Base-by-base conservation (phyloP, 1,140 invertebrate species). In the Onthophagus taurus region DNA sequence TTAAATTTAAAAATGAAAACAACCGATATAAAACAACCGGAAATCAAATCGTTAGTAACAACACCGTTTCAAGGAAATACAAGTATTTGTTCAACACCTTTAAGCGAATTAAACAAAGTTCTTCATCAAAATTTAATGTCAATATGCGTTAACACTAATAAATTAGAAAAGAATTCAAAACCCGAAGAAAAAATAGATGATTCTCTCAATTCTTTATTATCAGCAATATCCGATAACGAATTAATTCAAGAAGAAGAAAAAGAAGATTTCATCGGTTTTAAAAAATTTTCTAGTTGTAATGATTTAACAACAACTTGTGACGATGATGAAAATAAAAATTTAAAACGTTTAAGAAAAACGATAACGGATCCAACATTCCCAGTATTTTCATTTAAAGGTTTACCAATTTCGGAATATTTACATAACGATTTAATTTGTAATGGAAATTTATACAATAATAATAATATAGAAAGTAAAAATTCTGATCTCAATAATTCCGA, bases 291-390 rank as follows among this genome's bases (percentile, higher is more conserved):
- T 2, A 41, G 38, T 29, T 6, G 24, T 4, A 17, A 11, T 2
- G 38, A 41, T 29, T 26, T 37, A 21, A n/a, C 20, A 4, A 37
- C 20, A 37, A 12, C 11, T 12, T 11, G 24, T 12, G 35, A 37
- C 11, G n/a, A n/a, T n/a, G n/a, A n/a, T n/a, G n/a, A n/a, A 37
- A 37, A 23, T 18, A 37, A n/a, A 21, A 37, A 12, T 20, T 12
- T 1, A 21, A 37, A 20, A 0, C 20, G 2, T 19, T 23, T 37
- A 37, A 20, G 69, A 11, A 75, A 78, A 42, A 84, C 83, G 1
- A 85, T 89, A 38, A 75, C 78, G 19, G 85, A 89, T 68, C 84
- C 85, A 13, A 71, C 67, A 35, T 83, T 79, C 68, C 85, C 84
- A 16, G 72, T 85, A 8, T 85, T 87, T 53, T 75, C 78, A 51